Evolutionary conservation across 2,797 vertebrate genomes (phyloP), one percentile per base, ranked within the genome.

Genomic region (Onychomys leucogaster): DNA sequence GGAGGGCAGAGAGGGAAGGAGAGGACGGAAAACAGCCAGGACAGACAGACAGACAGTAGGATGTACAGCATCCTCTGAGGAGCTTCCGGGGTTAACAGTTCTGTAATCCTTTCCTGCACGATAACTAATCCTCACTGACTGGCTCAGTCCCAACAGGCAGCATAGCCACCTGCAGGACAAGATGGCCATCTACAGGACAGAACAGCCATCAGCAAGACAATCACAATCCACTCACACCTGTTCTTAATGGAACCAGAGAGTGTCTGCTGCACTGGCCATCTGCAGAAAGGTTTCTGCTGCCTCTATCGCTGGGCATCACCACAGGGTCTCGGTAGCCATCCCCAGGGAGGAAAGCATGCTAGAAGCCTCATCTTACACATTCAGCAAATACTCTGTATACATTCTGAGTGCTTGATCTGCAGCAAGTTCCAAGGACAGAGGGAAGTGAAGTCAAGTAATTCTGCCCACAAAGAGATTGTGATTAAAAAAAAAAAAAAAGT

Each of bases 61-160:
- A 19, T 43, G 0, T 25, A 41, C 12, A 61, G 29, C 34, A 14
- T 89, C 94, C 94, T 86, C 97, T 84, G 93, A 76, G 96, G 97
- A 97, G 92, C 97, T 96, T 94, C 96, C 14, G 91, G 97, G 94
- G 97, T 93, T 97, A 97, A 96, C 92, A 96, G 96, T 89, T 86
- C 93, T 41, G 55, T 88, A 81, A 71, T 88, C 89, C 78, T 95
- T 95, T 97, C 76, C 96, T 34, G 88, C 96, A 52, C 93, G 96
- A 93, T 96, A 98, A 97, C 96, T 97, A 97, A 97, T 98, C 97
- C 87, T 97, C 91, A 94, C 94, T 94, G 80, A 96, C 96, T 91
- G 84, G 95, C 97, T 98, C 94, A 46, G 97, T 97, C 97, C 92
- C 93, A 96, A 43, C 32, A 95, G 97, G 84, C 86, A 76, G 75